A percentile compares a stretch with the other conserved stretches of the same genome.
Evolutionary conservation across 1,140 invertebrate genomes (phyloP).

Genomic region (Hypothenemus hampei): DNA sequence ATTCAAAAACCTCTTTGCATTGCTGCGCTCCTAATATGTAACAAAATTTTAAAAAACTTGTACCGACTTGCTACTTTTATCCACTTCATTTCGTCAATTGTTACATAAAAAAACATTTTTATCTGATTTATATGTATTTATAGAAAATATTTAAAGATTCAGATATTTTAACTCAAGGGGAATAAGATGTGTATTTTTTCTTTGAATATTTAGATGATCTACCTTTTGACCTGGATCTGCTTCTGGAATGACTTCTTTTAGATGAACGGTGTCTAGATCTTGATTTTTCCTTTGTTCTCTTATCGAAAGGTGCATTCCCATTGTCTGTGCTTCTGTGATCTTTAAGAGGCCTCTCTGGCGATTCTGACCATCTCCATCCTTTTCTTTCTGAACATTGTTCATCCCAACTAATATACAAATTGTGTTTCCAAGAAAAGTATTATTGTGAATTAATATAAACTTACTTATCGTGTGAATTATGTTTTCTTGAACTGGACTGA

Average conservation of each 20-base stretch:
- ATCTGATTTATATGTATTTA: too few relatives aligned
- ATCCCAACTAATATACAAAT: conserved; percentile 9
- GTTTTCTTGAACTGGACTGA: conserved; percentile 13
- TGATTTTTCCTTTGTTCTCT: background rate
- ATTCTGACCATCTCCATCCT: conserved; percentile 72
- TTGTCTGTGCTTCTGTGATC: too few relatives aligned
- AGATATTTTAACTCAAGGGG: too few relatives aligned
- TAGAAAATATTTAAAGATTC: too few relatives aligned
- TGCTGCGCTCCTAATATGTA: too few relatives aligned
- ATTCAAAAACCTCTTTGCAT: too few relatives aligned
- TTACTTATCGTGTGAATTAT: conserved; percentile 1
- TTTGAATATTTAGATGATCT: too few relatives aligned
- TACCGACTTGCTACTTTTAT: too few relatives aligned
- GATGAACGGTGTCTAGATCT: background rate
- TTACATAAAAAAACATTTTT: too few relatives aligned
- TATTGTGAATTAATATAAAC: conserved; percentile 10
- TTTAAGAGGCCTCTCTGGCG: conserved; percentile 51
- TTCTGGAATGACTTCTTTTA: conserved; percentile 7
- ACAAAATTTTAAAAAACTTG: too few relatives aligned
- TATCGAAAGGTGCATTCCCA: background rate
- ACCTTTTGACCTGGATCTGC: conserved; percentile 15
- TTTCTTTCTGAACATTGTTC: conserved; percentile 28
- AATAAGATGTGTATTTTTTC: too few relatives aligned
- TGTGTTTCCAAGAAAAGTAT: background rate
- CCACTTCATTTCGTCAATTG: too few relatives aligned